A percentile compares a stretch with the other conserved stretches of the same genome.
Conservation (phyloP, 2,797 vertebrate species). For the Carapus acus region DNA sequence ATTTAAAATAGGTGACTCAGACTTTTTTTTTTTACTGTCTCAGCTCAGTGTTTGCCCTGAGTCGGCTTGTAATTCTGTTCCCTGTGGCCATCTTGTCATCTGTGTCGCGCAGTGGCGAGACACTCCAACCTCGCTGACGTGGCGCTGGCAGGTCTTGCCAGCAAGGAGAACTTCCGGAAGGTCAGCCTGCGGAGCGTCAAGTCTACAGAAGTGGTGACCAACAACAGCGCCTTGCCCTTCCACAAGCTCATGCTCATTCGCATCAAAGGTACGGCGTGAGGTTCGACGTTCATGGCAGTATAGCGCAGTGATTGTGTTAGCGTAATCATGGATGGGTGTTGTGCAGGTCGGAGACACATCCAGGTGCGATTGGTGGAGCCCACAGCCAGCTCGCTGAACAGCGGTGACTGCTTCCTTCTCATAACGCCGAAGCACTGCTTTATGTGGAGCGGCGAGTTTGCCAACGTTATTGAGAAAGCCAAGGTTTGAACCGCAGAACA, state of each 20-base stretch:
- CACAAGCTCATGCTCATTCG: conserved; percentile 80
- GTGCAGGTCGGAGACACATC: conserved; percentile 73
- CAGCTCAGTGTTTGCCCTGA: not conserved
- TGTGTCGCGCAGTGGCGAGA: conserved; percentile 70
- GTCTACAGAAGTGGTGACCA: conserved; percentile 76
- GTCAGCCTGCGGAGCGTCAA: conserved; percentile 74
- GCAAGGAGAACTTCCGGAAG: conserved; percentile 80
- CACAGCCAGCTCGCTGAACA: conserved; percentile 70
- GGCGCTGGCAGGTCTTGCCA: conserved; percentile 76
- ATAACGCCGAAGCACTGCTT: conserved; percentile 76
- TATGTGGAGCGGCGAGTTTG: conserved; percentile 79
- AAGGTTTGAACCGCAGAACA: conserved; percentile 63
- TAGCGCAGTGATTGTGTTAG: not conserved
- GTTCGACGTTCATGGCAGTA: too few relatives aligned
- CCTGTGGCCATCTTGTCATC: conserved; percentile 3
- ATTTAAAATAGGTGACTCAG: too few relatives aligned
- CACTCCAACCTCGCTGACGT: conserved; percentile 77
- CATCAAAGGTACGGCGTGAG: conserved; percentile 73
- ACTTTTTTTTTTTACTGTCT: too few relatives aligned
- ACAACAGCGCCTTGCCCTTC: conserved; percentile 76
- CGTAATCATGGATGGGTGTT: not conserved
- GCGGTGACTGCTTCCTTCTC: conserved; percentile 79
- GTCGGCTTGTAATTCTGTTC: conserved; percentile 4
- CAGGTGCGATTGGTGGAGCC: conserved; percentile 78
- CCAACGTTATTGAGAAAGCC: conserved; percentile 79